Conservation (phyloP, 2,113 vertebrate species). For the Percopsis transmontana region DNA sequence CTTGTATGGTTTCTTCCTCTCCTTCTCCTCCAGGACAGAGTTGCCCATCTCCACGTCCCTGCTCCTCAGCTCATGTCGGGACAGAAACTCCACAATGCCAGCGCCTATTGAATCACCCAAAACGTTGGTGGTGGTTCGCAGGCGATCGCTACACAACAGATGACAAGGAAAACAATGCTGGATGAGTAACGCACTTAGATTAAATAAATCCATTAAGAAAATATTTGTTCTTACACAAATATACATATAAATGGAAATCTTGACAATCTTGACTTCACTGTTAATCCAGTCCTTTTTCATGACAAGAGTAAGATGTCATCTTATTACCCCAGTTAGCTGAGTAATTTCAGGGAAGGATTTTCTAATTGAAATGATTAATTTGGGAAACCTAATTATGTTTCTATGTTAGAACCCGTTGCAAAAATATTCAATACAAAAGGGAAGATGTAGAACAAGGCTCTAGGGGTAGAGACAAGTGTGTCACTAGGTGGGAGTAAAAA, state of each 20-base stretch:
- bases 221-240: neutral
- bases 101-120: constrained; percentile 94
- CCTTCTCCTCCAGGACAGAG: constrained; percentile 93
- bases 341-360: constrained; percentile 72
- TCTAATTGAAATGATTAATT: constrained; percentile 82
- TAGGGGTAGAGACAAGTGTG: constrained; percentile 70
- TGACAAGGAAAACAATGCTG: neutral
- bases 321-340: constrained; percentile 76
- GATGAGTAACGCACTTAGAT: neutral
- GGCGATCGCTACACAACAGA: constrained; percentile 83
- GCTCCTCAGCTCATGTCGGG: constrained; percentile 88
- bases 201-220: neutral
- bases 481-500: constrained; percentile 67
- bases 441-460: constrained; percentile 74
- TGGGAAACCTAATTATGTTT: constrained; percentile 83
- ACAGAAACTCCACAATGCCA: constrained; percentile 94
- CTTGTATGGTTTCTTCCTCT: constrained; percentile 95
- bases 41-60: constrained; percentile 92
- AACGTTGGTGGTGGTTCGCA: constrained; percentile 95
- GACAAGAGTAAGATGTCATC: constrained; percentile 48
- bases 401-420: constrained; percentile 78
- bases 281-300: constrained; percentile 62
- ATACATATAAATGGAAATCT: neutral
- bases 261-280: constrained; percentile 32
- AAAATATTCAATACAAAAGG: constrained; percentile 68